These are phyloP conservation scores for Nyctibius grandis DNA, from an alignment of 2,797 vertebrate genomes.

Conservation along the genomic window DNA sequence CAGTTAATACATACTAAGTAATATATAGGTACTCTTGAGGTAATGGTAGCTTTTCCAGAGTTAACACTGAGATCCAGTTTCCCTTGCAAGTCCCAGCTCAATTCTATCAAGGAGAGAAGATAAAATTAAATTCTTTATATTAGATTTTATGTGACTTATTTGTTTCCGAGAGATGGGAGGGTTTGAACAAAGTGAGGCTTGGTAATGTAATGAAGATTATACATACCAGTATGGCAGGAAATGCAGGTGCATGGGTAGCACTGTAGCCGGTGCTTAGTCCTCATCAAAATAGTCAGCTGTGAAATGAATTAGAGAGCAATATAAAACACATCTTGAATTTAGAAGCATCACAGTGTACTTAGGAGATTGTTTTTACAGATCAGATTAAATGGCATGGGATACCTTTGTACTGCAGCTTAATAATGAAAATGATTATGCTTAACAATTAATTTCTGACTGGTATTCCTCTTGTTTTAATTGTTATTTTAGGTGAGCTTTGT, in stretches of 20 bases:
- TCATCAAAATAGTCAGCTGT: not conserved
- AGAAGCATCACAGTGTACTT: not conserved
- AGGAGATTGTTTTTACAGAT: not conserved
- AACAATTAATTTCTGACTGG: not conserved
- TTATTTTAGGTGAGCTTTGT: slow-evolving; percentile 91
- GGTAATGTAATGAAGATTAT: not conserved
- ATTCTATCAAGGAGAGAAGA: not conserved
- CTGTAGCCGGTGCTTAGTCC: not conserved
- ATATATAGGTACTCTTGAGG: not conserved
- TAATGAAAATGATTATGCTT: not conserved
- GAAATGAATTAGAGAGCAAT: not conserved
- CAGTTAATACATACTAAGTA: not conserved
- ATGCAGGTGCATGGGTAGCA: not conserved
- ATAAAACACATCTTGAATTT: not conserved
- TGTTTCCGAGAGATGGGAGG: not conserved
- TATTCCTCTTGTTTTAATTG: not conserved
- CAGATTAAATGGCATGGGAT: not conserved
- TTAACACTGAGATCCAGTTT: not conserved
- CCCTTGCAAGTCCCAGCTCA: not conserved
- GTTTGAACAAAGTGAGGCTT: not conserved
- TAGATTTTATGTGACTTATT: not conserved
- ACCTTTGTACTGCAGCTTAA: not conserved
- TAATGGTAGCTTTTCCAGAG: not conserved
- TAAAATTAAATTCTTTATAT: not conserved
- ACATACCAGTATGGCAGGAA: not conserved